Evolutionary conservation across 2,888 invertebrate species (phyloP).

Genomic region (Phaonia tiefii): DNA sequence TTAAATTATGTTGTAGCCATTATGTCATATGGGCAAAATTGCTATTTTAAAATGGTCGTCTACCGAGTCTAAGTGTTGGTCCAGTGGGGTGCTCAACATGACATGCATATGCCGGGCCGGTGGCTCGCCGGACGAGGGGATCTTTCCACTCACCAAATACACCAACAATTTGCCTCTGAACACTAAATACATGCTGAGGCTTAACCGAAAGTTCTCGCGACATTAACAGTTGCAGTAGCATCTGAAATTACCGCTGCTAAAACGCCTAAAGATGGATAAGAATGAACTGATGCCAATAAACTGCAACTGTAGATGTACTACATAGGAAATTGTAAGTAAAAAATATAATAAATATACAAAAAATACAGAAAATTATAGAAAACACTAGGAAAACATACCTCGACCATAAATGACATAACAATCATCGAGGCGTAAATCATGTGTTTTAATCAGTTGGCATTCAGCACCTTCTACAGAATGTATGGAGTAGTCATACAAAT

Average conservation of each 20-base stretch:
- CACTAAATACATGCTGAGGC: conserved; percentile 72
- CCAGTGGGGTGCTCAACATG: too few species aligned
- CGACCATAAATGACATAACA: conserved; percentile 78
- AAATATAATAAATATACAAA: conserved; percentile 36
- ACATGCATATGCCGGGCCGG: too few species aligned
- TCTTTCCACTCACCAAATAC: too few species aligned
- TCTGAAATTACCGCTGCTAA: conserved; percentile 49
- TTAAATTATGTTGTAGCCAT: too few species aligned
- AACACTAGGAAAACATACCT: conserved; percentile 74
- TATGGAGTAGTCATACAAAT: conserved; percentile 95
- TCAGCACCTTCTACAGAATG: conserved; percentile 93
- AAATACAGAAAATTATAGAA: conserved; percentile 2
- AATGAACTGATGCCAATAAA: conserved; percentile 72
- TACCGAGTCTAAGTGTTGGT: too few species aligned
- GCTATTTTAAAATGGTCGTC: too few species aligned
- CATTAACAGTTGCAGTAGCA: conserved; percentile 77
- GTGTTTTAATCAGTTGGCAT: conserved; percentile 93
- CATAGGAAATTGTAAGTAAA: conserved; percentile 27
- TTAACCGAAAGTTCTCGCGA: conserved; percentile 69
- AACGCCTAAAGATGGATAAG: conserved; percentile 73
- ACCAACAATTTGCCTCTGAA: too few species aligned
- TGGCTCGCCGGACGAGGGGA: too few species aligned
- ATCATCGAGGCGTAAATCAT: conserved; percentile 81
- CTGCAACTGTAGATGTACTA: conserved; percentile 20
- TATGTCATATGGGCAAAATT: too few species aligned